Conservation (phyloP, 2,797 vertebrate species). For the Sebastes diaconus region DNA sequence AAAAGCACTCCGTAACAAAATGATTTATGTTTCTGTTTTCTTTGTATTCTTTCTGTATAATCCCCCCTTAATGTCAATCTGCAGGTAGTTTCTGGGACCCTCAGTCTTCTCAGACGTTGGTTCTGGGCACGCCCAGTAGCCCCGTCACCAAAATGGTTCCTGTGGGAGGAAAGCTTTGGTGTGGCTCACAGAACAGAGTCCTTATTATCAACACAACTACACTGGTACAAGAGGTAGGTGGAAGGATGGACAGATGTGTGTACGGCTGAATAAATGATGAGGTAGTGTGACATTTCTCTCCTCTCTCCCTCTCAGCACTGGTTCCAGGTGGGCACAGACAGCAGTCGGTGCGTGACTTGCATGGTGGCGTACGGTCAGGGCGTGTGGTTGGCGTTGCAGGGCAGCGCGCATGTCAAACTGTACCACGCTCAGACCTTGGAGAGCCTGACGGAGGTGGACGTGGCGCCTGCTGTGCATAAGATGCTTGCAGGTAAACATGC, state of each 20-base stretch:
- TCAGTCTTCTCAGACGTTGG: slow-evolving; percentile 92
- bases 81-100: slow-evolving; percentile 97
- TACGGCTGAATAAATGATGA: not conserved
- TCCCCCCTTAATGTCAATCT: not conserved
- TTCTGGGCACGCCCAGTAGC: slow-evolving; percentile 87
- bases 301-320: slow-evolving; percentile 83
- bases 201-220: slow-evolving; percentile 89
- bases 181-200: slow-evolving; percentile 93
- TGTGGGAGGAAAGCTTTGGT: slow-evolving; percentile 94
- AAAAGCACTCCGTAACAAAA: too few species aligned
- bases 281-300: not conserved
- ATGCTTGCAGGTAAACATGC: slow-evolving; percentile 91
- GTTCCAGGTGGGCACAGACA: slow-evolving; percentile 91
- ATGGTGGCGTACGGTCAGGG: slow-evolving; percentile 92
- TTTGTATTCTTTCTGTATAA: not conserved
- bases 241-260: not conserved
- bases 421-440: slow-evolving; percentile 93
- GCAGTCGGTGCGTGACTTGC: slow-evolving; percentile 92
- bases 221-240: slow-evolving; percentile 90
- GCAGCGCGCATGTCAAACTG: slow-evolving; percentile 92
- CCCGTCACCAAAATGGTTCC: slow-evolving; percentile 98
- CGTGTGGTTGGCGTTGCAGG: slow-evolving; percentile 93
- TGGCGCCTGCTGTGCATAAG: slow-evolving; percentile 97
- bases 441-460: slow-evolving; percentile 92
- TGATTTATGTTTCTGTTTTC: not conserved